Conservation (phyloP, 2,888 invertebrate genomes). For the Tachina lurida region DNA sequence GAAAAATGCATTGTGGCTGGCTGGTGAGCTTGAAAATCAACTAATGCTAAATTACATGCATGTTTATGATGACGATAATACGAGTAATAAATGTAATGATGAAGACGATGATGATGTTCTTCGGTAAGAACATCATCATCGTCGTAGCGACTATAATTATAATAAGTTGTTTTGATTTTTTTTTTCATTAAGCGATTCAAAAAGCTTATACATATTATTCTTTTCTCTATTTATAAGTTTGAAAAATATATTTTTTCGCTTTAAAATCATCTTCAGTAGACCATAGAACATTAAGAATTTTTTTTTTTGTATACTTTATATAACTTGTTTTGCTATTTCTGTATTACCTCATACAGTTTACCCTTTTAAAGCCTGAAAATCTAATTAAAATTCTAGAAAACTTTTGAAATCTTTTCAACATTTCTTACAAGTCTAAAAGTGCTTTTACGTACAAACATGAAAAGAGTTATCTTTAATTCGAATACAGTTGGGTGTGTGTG, state of each 20-base stretch:
- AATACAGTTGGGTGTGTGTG: constrained; percentile 23
- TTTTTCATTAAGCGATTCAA: constrained; percentile 12
- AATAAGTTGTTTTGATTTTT: constrained; percentile 42
- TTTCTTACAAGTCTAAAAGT: not conserved
- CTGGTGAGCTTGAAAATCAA: constrained; percentile 58
- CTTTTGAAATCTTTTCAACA: not conserved
- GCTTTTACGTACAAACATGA: not conserved
- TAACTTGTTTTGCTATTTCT: constrained; percentile 64
- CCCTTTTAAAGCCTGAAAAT: constrained; percentile 17
- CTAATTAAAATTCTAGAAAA: not conserved
- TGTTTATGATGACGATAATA: constrained; percentile 34
- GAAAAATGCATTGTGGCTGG: constrained; percentile 66
- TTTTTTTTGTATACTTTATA: constrained; percentile 63
- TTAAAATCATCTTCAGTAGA: constrained; percentile 71
- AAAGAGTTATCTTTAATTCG: constrained; percentile 20
- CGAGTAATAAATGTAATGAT: not conserved
- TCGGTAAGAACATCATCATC: constrained; percentile 38
- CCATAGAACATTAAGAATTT: constrained; percentile 66
- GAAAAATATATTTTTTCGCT: constrained; percentile 14
- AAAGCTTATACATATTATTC: constrained; percentile 27
- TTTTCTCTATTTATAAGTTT: constrained; percentile 38
- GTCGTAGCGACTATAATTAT: constrained; percentile 37
- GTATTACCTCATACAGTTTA: constrained; percentile 57
- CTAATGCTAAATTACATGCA: constrained; percentile 59
- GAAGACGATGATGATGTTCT: constrained; percentile 28